Conservation (phyloP, 1,140 invertebrate species). For the Conus ventricosus region DNA sequence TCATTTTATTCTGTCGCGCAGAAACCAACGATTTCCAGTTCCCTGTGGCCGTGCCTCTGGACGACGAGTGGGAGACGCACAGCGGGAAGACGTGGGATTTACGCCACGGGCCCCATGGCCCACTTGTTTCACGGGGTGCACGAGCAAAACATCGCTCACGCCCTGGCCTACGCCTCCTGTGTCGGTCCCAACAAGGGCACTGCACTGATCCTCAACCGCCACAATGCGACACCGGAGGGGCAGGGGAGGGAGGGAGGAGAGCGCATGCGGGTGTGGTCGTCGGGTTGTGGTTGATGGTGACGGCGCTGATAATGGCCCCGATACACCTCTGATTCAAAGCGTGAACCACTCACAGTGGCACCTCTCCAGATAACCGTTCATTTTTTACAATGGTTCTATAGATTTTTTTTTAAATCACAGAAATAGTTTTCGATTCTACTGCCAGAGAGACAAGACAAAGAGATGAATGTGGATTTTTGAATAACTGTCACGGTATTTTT, state of each 20-base stretch:
- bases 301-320: background rate
- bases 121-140: slow-evolving; percentile 92
- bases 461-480: no score
- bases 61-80: slow-evolving; percentile 79
- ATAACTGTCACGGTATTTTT: no score
- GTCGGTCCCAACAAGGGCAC: slow-evolving; percentile 77
- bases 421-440: no score
- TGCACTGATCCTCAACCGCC: slow-evolving; percentile 6
- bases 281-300: background rate
- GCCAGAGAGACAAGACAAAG: no score
- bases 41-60: slow-evolving; percentile 72
- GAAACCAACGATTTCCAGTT: background rate
- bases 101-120: slow-evolving; percentile 84
- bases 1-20: background rate
- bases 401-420: no score
- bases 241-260: background rate
- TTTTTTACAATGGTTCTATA: no score
- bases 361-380: no score
- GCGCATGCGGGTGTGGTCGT: background rate
- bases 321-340: background rate
- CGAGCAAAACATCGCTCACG: slow-evolving; percentile 93
- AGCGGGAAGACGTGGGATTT: slow-evolving; percentile 74
- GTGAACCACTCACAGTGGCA: no score
- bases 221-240: background rate
- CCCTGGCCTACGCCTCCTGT: slow-evolving; percentile 80